Evolutionary conservation across 2,888 invertebrate genomes (phyloP), one percentile per base, ranked within the genome.

Genomic region (Papilio demoleus): DNA sequence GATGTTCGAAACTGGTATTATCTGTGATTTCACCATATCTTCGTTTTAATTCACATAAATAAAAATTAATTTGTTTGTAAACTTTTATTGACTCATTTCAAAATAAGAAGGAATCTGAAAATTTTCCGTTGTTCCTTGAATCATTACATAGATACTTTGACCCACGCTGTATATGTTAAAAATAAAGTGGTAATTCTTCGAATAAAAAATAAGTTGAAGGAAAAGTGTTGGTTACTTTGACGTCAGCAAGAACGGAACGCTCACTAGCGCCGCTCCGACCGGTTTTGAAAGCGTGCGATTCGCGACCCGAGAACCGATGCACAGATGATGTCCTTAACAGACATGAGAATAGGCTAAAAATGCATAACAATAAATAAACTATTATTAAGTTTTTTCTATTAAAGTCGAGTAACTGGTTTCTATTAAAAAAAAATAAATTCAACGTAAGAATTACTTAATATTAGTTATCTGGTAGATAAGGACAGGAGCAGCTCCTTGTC

Each of bases 231-330:
- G 9, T 56, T 56, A 27, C 9, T 31, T 56, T 56, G 53, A 56
- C 53, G 53, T 56, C 53, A 17, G 27, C 31, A 17, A n/a, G 31
- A 56, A 56, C 27, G 27, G n/a, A 31, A 31, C 27, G 65, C 47
- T 14, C 60, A 60, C 36, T 60, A 45, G 53, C 53, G 53, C 53
- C 53, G 53, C 24, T 11, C 53, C 36, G 50, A 66, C 66, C 66
- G 66, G 66, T 66, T 66, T 24, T 6, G 36, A 58, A 60, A 36
- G 38, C 38, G 66, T 27, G 60, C 36, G 60, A 36, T 60, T 60
- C 38, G 66, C 60, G 66, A 40, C 36, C 19, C 6, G 36, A 47
- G 60, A 12, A 24, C 59, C 3, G 17, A 24, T 4, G 9, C 59
- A 60, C 19, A 60, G 66, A 66, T 59, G 47, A 60, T 59, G 14